phyloP scores from a whole-genome alignment of 2,113 vertebrate genomes.

The Colinus virginianus region DNA sequence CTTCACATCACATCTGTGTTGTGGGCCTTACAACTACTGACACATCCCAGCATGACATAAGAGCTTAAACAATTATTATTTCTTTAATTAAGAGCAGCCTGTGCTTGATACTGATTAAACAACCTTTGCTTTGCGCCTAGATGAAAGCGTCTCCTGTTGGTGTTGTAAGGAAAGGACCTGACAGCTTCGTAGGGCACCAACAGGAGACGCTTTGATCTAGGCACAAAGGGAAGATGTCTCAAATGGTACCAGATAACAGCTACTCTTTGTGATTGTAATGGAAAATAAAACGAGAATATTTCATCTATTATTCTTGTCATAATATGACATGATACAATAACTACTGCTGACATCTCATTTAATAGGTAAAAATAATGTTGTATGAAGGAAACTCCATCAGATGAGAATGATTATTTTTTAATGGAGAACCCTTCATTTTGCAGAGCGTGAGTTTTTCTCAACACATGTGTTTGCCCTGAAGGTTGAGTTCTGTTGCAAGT shows the following conservation, averaged over 20 bases:
- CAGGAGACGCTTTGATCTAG: slow-evolving; percentile 45
- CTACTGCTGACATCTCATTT: slow-evolving; percentile 40
- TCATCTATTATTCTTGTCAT: slow-evolving; percentile 57
- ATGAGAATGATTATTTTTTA: neutral
- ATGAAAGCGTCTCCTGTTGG: slow-evolving; percentile 23
- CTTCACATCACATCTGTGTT: neutral
- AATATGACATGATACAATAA: slow-evolving; percentile 57
- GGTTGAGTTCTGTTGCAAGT: neutral
- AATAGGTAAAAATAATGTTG: slow-evolving; percentile 39
- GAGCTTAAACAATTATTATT: neutral
- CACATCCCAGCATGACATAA: neutral
- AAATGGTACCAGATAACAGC: slow-evolving; percentile 16
- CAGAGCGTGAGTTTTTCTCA: neutral
- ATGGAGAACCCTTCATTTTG: neutral
- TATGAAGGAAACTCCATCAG: neutral
- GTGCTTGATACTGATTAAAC: neutral
- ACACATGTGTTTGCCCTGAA: fast-evolving
- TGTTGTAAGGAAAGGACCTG: neutral
- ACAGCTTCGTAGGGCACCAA: neutral
- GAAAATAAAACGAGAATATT: slow-evolving; percentile 56
- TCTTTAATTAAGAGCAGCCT: slow-evolving; percentile 29
- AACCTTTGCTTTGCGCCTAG: slow-evolving; percentile 5
- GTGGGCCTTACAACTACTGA: neutral
- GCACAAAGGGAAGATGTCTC: slow-evolving; percentile 21
- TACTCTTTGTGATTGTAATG: slow-evolving; percentile 49